Evolutionary conservation across 2,888 invertebrate genomes (phyloP), one percentile per base, ranked within the genome.

Genomic region (Phania funesta): DNA sequence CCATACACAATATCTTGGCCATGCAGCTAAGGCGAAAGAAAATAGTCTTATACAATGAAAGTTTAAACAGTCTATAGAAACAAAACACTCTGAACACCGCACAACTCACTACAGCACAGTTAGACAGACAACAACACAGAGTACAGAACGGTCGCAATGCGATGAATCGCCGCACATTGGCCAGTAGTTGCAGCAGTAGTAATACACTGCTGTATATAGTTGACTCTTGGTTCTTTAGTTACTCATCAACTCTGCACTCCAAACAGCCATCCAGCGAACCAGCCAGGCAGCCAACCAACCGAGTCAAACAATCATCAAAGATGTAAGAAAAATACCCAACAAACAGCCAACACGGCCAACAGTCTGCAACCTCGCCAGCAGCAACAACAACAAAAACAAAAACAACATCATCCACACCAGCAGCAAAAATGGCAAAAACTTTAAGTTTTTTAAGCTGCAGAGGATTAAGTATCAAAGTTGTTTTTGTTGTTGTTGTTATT

Each of bases 1-100:
- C 73, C 80, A 82, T 77, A 82, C 84, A 83, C 84, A 86, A 86
- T 84, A 85, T 83, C 84, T 75, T 83, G 73, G 83, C 83, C 82
- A 83, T 78, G 82, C 82, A 82, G 84, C 78, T 79, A 75, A 73
- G 56, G 75, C 41, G 79, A 83, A 80, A 75, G 44, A 29, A 80
- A 60, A 77, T 52, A 60, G 41, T 13, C 41, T 26, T 67, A 68
- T 62, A 70, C 75, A 56, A 67, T 60, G 76, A 78, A 74, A 73
- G 62, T 62, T 62, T 41, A 73, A 73, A 73, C 44, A 62, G 16
- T 73, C 50, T 62, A 52, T 64, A 52, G 62, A 46, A 50, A 35
- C 35, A 9, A 38, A 74, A 80, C 67, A 80, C 71, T 76, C 71
- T 56, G 29, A 83, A 67, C 65, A 67, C 52, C 48, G 50, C 44